Percentiles rank a stretch among this genome's conserved stretches.
phyloP scores from a whole-genome alignment of 2,888 invertebrate genomes.

The Oscheius sp. region DNA sequence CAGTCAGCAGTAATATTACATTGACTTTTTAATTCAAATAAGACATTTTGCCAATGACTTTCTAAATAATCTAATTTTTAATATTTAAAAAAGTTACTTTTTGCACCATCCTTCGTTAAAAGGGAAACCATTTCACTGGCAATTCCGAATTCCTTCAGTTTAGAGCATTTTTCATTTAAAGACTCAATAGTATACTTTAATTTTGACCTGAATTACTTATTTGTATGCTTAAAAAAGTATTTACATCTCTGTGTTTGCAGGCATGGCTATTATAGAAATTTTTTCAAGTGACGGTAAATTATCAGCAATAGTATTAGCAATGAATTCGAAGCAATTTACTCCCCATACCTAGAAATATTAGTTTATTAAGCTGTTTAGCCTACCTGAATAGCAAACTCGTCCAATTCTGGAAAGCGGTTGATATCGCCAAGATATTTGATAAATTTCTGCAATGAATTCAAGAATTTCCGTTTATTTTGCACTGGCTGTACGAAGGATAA shows the following conservation, averaged over 20 bases:
- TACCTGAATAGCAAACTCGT: slow-evolving; percentile 37
- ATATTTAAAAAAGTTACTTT: neutral
- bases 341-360: slow-evolving; percentile 37
- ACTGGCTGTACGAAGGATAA: slow-evolving; percentile 38
- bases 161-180: neutral
- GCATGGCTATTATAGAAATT: slow-evolving; percentile 17
- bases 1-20: neutral
- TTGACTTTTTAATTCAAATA: neutral
- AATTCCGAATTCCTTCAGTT: slow-evolving; percentile 3
- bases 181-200: neutral
- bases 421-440: slow-evolving; percentile 32
- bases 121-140: neutral
- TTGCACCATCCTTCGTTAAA: neutral
- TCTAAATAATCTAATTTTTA: neutral
- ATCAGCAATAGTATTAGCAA: slow-evolving; percentile 11
- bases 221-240: no score
- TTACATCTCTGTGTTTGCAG: no score
- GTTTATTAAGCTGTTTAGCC: neutral
- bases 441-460: slow-evolving; percentile 30
- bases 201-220: neutral
- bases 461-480: neutral
- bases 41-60: neutral
- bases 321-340: slow-evolving; percentile 35
- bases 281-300: neutral
- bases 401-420: slow-evolving; percentile 44